Percentiles rank a stretch among this genome's conserved stretches.
Evolutionary conservation across 2,797 vertebrate species (phyloP).

Genomic region (Sebastes flavidus): DNA sequence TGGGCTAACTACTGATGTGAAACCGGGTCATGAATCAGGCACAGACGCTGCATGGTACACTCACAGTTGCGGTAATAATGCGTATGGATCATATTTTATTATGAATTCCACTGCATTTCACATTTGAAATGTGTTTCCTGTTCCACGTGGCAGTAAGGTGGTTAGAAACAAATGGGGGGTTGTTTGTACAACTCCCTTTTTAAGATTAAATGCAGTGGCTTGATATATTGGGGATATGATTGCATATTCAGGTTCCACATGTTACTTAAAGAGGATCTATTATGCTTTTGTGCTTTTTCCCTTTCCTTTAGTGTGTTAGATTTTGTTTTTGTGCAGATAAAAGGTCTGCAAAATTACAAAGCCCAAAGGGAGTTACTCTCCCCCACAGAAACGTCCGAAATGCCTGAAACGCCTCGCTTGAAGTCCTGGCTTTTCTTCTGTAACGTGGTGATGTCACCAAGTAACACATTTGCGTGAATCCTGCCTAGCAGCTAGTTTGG

Average conservation of each 20-base stretch:
- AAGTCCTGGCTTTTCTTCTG: too few relatives aligned
- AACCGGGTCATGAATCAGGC: constrained; percentile 65
- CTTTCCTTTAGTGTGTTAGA: too few relatives aligned
- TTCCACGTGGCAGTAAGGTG: neutral
- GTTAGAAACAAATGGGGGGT: neutral
- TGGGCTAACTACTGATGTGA: constrained; percentile 66
- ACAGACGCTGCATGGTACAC: constrained; percentile 21
- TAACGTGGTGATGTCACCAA: too few relatives aligned
- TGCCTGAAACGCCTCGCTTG: too few relatives aligned
- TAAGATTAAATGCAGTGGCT: neutral
- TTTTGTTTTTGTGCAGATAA: too few relatives aligned
- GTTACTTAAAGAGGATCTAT: neutral
- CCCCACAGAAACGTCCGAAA: too few relatives aligned
- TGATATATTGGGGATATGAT: neutral
- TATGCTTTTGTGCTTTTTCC: too few relatives aligned
- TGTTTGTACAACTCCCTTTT: neutral
- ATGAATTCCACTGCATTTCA: constrained; percentile 21
- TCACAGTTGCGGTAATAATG: constrained; percentile 37
- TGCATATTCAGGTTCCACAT: neutral
- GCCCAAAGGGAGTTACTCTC: too few relatives aligned
- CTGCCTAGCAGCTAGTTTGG: too few relatives aligned
- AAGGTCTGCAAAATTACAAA: too few relatives aligned
- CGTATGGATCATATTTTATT: constrained; percentile 40
- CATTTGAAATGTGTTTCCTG: constrained; percentile 9
- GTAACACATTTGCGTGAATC: too few relatives aligned